A percentile compares a stretch with the other conserved stretches of the same genome.
Conservation (phyloP, 1,140 invertebrate species). For the Pseudomyrmex cubaensis region DNA sequence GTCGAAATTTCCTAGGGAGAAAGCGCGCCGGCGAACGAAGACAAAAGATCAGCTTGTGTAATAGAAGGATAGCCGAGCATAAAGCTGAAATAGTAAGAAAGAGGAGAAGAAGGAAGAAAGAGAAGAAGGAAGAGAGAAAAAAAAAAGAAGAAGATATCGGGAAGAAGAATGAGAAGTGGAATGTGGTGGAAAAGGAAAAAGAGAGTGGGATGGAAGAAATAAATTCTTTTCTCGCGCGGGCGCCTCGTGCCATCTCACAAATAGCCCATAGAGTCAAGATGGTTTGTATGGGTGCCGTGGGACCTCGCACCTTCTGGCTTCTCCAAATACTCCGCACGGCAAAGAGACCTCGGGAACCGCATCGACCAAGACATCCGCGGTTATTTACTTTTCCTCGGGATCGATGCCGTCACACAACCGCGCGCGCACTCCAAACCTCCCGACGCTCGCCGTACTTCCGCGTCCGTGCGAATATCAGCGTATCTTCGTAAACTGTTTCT, state of each 20-base stretch:
- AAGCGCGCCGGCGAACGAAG: not conserved
- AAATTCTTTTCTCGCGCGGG: constrained; percentile 63
- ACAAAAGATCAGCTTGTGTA: constrained; percentile 15
- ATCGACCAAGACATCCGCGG: constrained; percentile 38
- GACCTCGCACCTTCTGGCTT: constrained; percentile 67
- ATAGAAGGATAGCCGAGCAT: constrained; percentile 25
- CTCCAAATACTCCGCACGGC: constrained; percentile 53
- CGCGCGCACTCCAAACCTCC: constrained; percentile 3
- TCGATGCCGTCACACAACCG: constrained; percentile 50
- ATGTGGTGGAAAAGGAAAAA: not conserved
- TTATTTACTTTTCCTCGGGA: constrained; percentile 72
- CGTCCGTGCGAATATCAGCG: constrained; percentile 51
- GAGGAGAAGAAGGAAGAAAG: constrained; percentile 6
- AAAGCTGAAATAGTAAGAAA: constrained; percentile 24
- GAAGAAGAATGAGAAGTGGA: not conserved
- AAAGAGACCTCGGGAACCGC: constrained; percentile 36
- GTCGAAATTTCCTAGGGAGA: constrained; percentile 36
- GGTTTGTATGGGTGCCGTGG: constrained; percentile 68
- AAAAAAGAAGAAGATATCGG: constrained; percentile 18
- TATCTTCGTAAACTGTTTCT: constrained; percentile 24
- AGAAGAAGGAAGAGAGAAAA: too few relatives aligned
- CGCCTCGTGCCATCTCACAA: constrained; percentile 62
- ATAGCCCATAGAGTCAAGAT: constrained; percentile 70
- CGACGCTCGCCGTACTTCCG: not conserved
- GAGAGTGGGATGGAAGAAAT: constrained; percentile 35